Evolutionary conservation across 2,888 invertebrate species (phyloP).

Genomic region (Idaea biselata): DNA sequence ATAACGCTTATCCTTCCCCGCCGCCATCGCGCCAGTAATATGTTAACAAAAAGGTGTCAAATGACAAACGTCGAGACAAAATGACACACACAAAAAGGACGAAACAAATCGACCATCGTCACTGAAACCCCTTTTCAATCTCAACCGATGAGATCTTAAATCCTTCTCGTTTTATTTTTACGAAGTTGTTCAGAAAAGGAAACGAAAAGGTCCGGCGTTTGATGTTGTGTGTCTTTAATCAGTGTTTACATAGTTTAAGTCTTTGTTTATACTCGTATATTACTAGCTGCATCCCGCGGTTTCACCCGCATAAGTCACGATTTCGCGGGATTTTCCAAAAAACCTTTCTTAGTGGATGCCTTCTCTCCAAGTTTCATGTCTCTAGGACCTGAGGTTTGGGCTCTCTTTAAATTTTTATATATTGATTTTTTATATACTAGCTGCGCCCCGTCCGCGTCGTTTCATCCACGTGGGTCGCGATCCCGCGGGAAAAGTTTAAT

Average conservation of each 20-base stretch:
- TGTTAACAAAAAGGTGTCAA: background rate
- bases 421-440: too few relatives aligned
- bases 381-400: too few relatives aligned
- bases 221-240: background rate
- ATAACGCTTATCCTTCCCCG: background rate
- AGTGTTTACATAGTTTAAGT: background rate
- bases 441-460: too few relatives aligned
- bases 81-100: constrained; percentile 9
- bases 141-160: background rate
- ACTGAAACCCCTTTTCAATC: constrained; percentile 13
- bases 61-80: constrained; percentile 1
- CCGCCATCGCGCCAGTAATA: background rate
- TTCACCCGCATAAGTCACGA: too few relatives aligned
- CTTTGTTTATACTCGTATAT: background rate
- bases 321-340: too few relatives aligned
- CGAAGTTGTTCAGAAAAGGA: background rate
- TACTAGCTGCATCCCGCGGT: too few relatives aligned
- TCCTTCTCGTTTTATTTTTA: constrained; percentile 4
- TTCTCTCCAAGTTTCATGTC: too few relatives aligned
- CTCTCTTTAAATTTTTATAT: too few relatives aligned
- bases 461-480: too few relatives aligned
- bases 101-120: constrained; percentile 17
- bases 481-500: too few relatives aligned
- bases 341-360: too few relatives aligned
- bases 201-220: background rate